Conservation (phyloP, 2,113 vertebrate genomes). For the Rhinolophus sinicus region DNA sequence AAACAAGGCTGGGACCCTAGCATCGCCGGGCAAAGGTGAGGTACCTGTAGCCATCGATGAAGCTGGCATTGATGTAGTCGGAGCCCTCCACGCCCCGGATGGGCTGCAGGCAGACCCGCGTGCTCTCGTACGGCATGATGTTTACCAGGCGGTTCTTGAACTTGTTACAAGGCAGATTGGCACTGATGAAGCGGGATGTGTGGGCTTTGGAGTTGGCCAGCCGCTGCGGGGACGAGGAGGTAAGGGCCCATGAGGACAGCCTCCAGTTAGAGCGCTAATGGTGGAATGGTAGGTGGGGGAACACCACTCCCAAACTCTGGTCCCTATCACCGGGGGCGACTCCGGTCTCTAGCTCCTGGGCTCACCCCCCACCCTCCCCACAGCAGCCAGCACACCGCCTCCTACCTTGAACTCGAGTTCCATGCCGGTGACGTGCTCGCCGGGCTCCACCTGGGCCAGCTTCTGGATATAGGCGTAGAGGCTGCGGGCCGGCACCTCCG, state of each 20-base stretch:
- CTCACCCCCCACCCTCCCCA: accelerated
- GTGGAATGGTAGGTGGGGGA: accelerated
- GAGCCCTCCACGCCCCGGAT: conserved; percentile 98
- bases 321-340: accelerated
- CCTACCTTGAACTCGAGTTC: conserved; percentile 98
- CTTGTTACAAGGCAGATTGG: conserved; percentile 99
- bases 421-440: conserved; percentile 98
- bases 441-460: conserved; percentile 93
- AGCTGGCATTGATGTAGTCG: conserved; percentile 98
- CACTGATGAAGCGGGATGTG: conserved; percentile 98
- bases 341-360: accelerated
- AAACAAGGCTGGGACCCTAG: neutral
- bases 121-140: conserved; percentile 99
- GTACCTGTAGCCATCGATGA: conserved; percentile 97
- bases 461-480: conserved; percentile 98
- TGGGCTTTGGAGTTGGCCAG: conserved; percentile 99
- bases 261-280: accelerated
- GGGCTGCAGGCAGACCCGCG: conserved; percentile 97
- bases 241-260: accelerated
- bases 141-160: conserved; percentile 99
- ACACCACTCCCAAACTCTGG: neutral
- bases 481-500: conserved; percentile 95
- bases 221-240: conserved; percentile 84
- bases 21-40: accelerated
- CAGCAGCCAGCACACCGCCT: accelerated